Evolutionary conservation across 2,113 vertebrate species (phyloP).

Genomic region (Grallaria varia): DNA sequence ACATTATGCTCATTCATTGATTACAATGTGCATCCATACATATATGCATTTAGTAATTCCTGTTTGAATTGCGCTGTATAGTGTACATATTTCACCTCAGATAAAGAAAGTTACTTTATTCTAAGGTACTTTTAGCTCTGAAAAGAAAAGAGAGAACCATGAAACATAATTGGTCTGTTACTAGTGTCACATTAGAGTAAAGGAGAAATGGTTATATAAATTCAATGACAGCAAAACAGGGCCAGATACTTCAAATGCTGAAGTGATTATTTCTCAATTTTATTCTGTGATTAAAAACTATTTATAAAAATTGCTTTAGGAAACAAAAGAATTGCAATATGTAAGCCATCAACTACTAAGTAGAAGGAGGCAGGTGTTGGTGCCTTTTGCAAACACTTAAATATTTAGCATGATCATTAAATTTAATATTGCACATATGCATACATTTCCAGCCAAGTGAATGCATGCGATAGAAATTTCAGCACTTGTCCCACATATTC

Average conservation of each 20-base stretch:
- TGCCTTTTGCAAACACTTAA: slow-evolving; percentile 51
- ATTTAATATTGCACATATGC: slow-evolving; percentile 49
- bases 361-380: slow-evolving; percentile 39
- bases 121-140: neutral
- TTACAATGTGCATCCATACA: neutral
- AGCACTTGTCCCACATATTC: slow-evolving; percentile 45
- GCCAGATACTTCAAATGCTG: neutral
- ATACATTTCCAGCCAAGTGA: slow-evolving; percentile 36
- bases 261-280: neutral
- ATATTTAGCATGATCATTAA: slow-evolving; percentile 53
- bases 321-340: neutral
- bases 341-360: neutral
- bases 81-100: neutral
- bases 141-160: neutral
- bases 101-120: neutral
- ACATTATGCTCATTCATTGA: neutral
- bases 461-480: slow-evolving; percentile 58
- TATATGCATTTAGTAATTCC: neutral
- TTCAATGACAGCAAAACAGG: neutral
- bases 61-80: neutral
- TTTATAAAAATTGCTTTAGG: slow-evolving; percentile 3
- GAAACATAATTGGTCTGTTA: neutral
- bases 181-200: neutral
- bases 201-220: neutral
- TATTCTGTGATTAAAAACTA: neutral